Base-by-base conservation (phyloP, 2,888 invertebrate species). In the Macrophya annulata region DNA sequence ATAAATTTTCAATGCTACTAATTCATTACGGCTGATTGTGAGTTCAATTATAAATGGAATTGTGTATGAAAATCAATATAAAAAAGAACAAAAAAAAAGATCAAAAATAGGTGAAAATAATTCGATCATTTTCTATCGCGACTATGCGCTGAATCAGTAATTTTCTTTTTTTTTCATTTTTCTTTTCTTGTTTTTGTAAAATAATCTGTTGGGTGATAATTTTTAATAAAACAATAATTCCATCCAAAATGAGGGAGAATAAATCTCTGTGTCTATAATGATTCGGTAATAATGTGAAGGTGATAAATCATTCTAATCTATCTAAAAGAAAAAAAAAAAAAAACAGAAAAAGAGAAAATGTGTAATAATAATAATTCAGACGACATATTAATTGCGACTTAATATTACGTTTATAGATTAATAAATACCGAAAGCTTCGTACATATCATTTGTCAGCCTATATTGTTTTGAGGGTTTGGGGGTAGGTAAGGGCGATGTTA, bases 361-460 rank as follows among this genome's bases (percentile, higher is more conserved):
- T 72, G 8, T 3, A 43, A 43, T 68, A 68, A 31, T 3, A n/a
- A 68, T 17, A 76, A 76, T 76, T 76, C 76, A 25, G 5, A 76
- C 25, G 76, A 76, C 62, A 21, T 48, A 25, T 5, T 37, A 9
- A 37, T 59, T 55, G 55, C 31, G 79, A 55, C 79, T 79, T 59
- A 55, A 37, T n/a, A 79, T 55, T 76, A 25, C 31, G 21, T 51
- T 79, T 79, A 25, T 83, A 83, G 83, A 68, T 37, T 51, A 68
- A 68, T 83, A 68, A 68, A 83, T 83, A 83, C 83, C 48, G 48
- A 83, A 83, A 83, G 83, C 83, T 68, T 83, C 68, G 68, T 83
- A 65, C 81, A 45, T 43, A 83, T 83, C 21, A 68, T 83, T 68
- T 83, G 65, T 68, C 68, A 83, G 82, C 82, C 51, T 79, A 62